Evolutionary conservation across 1,140 invertebrate genomes (phyloP), one percentile per base, ranked within the genome.

Genomic region (Drosophila sp.): DNA sequence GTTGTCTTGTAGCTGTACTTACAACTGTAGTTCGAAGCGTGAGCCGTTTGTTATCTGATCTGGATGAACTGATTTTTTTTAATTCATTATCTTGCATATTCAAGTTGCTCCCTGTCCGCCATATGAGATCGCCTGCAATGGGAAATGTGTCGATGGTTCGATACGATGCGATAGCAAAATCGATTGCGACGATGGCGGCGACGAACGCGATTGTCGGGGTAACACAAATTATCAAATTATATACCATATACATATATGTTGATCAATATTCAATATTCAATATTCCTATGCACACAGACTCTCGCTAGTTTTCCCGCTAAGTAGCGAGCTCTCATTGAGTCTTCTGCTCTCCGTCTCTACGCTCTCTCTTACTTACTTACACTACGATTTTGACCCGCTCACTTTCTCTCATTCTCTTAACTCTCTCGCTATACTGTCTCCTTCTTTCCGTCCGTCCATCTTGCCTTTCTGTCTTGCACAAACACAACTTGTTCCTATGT

Each of bases 111-210:
- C 9, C n/a, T 83, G 80, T 61, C 61, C 54, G 18, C 18, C 40
- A 3, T 11, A 61, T 46, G 16, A 40, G 13, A 38, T 80, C 5
- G 8, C 56, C 58, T 90, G 89, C 72, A 84, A 90, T 32, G 72
- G 80, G 32, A 66, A 38, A 36, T 90, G 89, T 66, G 75, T 89
- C 36, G 13, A 57, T 72, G 59, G 51, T 54, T 51, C 64, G 54
- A 38, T 81, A 1, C 58, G 89, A 32, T 98, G 97, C 92, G 94
- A 97, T 91, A 93, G 93, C 40, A 84, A 92, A 57, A 80, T 80
- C 29, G 95, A 97, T 92, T 97, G 96, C 92, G 90, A 93, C n/a
- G 94, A 95, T 92, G 93, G 93, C 27, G 95, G 94, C 91, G 96
- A 97, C 90, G 96, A 97, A 91, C 86, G 92, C 43, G 81, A 93